A percentile compares a stretch with the other conserved stretches of the same genome.
Evolutionary conservation across 2,113 vertebrate species (phyloP).

Genomic region (Pavo muticus): DNA sequence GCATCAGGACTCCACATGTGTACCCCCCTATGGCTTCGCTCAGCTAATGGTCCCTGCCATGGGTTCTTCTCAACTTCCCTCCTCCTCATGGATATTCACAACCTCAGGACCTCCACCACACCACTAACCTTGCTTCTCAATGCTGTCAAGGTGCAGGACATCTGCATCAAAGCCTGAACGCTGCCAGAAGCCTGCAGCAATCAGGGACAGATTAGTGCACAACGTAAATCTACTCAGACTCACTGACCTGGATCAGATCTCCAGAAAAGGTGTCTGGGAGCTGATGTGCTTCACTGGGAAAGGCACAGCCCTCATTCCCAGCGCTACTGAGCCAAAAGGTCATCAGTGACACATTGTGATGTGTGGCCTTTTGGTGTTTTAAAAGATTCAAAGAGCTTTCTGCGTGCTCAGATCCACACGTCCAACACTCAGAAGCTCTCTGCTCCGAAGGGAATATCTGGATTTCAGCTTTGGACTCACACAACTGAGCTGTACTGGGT

Average conservation of each 20-base stretch:
- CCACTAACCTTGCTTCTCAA: neutral
- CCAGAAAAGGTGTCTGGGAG: neutral
- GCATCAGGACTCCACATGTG: fast-evolving
- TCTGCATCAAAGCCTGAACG: neutral
- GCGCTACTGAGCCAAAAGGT: neutral
- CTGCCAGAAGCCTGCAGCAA: neutral
- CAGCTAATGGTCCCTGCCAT: neutral
- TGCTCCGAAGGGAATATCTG: neutral
- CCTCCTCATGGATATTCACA: neutral
- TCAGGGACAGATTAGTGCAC: neutral
- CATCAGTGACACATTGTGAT: neutral
- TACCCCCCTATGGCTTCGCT: neutral
- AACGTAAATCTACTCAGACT: neutral
- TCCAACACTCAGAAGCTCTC: neutral
- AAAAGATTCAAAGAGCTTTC: neutral
- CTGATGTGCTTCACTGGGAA: neutral
- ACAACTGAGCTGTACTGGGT: neutral
- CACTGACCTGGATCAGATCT: neutral
- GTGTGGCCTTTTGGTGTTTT: neutral
- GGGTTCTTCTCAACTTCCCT: neutral
- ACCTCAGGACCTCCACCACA: neutral
- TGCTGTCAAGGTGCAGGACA: neutral
- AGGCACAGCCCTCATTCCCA: neutral
- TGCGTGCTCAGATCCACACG: neutral
- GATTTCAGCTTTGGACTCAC: neutral